Conservation (phyloP, 2,888 invertebrate species). For the Conus canariensis region DNA sequence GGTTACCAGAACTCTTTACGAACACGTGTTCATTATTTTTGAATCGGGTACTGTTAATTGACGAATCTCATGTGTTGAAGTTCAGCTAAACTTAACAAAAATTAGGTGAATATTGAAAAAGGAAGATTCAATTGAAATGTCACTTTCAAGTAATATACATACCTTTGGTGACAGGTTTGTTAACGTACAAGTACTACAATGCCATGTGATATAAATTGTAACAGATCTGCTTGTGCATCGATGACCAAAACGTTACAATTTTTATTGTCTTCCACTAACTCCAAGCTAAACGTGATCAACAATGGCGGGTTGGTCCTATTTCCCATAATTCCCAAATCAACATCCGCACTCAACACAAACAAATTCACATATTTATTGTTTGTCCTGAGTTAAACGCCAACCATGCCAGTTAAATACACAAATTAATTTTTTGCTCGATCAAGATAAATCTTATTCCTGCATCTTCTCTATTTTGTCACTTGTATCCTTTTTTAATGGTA, state of each 20-base stretch:
- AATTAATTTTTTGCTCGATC: not conserved
- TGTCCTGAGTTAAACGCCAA: not conserved
- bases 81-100: too few relatives aligned
- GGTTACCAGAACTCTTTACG: too few relatives aligned
- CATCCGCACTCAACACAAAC: conserved; percentile 39
- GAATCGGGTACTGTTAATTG: too few relatives aligned
- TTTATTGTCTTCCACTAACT: not conserved
- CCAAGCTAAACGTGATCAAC: conserved; percentile 43
- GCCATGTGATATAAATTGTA: conserved; percentile 28
- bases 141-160: not conserved
- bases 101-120: not conserved
- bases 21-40: too few relatives aligned
- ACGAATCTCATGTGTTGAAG: too few relatives aligned
- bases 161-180: conserved; percentile 30
- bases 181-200: conserved; percentile 3
- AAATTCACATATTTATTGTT: not conserved
- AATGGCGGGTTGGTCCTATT: conserved; percentile 51
- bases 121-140: not conserved
- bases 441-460: too few relatives aligned
- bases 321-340: conserved; percentile 48
- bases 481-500: not conserved
- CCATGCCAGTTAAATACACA: not conserved
- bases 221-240: not conserved
- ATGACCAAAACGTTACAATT: conserved; percentile 21
- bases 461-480: not conserved